phyloP scores from a whole-genome alignment of 2,888 invertebrate species.

The Phaedon cochleariae region DNA sequence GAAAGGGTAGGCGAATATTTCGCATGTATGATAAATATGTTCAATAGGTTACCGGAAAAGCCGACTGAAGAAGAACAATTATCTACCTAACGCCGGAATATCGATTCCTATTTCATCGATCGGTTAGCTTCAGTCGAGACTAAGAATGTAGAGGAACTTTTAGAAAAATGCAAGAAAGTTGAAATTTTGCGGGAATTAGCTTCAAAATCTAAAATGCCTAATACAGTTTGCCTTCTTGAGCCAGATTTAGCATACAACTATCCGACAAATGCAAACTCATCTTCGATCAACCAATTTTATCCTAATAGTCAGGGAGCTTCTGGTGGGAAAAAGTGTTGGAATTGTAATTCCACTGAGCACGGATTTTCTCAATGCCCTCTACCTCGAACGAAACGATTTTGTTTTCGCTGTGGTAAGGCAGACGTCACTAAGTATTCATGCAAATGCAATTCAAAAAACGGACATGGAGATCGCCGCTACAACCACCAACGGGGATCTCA shows the following conservation, averaged over 20 bases:
- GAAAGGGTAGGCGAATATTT: too few relatives aligned
- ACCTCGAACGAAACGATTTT: neutral
- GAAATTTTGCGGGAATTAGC: conserved; percentile 1
- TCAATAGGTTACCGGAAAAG: neutral
- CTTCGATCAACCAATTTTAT: neutral
- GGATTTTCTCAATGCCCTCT: neutral
- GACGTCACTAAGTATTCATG: neutral
- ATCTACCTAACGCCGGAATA: too few relatives aligned
- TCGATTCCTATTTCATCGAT: too few relatives aligned
- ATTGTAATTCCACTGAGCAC: neutral
- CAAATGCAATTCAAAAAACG: too few relatives aligned
- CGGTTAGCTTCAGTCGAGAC: neutral
- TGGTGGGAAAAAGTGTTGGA: neutral
- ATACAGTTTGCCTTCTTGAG: neutral
- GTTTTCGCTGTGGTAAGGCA: neutral
- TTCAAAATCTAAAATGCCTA: neutral
- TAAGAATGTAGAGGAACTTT: neutral
- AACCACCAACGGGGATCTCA: too few relatives aligned
- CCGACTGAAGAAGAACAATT: neutral
- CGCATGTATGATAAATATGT: too few relatives aligned
- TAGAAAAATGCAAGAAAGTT: neutral
- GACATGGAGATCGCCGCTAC: too few relatives aligned
- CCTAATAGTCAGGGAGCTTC: neutral
- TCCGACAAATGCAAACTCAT: too few relatives aligned
- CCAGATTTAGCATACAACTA: neutral